Base-by-base conservation (phyloP, 1,140 invertebrate species). In the Rhysida immarginata region DNA sequence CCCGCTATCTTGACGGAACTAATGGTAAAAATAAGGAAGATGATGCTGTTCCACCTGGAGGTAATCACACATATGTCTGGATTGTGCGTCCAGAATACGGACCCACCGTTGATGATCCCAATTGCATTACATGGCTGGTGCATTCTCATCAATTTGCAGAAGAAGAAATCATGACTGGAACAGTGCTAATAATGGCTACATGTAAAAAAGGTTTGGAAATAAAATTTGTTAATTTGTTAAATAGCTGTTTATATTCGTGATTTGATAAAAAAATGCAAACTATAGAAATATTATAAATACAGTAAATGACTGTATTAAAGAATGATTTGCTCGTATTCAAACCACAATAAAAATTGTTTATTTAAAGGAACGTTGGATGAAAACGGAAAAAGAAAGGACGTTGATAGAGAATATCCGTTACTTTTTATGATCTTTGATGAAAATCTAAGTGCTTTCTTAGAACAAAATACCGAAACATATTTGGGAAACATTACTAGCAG, bases 1-100 rank as follows among this genome's bases (percentile, higher is more conserved):
- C 50, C 8, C n/a, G 11, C 8, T 53, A 53, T 27, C 26, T 27
- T 11, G 50, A 53, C 26, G 50, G 26, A 5, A 53, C 50, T 55
- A 57, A 8, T 55, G 59, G 49, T 59, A 60, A 21, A 55, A 62
- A 20, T 56, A 54, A 13, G 43, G 58, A 58, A 13, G 61, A 60
- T 51, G 64, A 43, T 60, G 59, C 3, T 63, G 66, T 45, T 63
- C 66, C 0, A 53, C 66, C 16, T 63, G n/a, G 43, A 59, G 13
- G 66, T 66, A 59, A 56, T 51, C 29, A 64, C 65, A 27, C 61
- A 63, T 52, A 68, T 62, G 49, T 46, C 59, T 21, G 67, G 67
- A 62, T 62, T 58, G 1, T 66, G 16, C 55, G 53, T 44, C 56
- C 49, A 46, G 61, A 48, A 54, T 54, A 42, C 59, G 62, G 18